Evolutionary conservation across 2,888 invertebrate species (phyloP).

Genomic region (Sympetrum striolatum): DNA sequence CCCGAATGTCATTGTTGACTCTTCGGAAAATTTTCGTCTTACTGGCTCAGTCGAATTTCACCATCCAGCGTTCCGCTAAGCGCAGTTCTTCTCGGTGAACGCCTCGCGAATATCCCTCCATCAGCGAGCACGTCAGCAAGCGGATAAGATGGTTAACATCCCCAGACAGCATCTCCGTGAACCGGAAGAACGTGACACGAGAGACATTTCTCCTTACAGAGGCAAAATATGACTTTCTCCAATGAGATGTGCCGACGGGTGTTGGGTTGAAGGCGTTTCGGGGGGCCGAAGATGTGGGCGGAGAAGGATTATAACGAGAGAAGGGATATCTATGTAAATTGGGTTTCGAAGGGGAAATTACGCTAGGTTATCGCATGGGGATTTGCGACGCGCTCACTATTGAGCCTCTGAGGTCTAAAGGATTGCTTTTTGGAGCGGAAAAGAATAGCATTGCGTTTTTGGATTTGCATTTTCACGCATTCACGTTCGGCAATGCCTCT

Average conservation of each 20-base stretch:
- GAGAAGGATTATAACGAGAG: constrained; percentile 20
- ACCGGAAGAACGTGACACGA: neutral
- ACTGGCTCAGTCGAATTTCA: too few species aligned
- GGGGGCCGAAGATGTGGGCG: neutral
- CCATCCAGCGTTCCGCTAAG: neutral
- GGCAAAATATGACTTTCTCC: constrained; percentile 26
- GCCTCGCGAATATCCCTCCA: neutral
- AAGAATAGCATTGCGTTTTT: constrained; percentile 46
- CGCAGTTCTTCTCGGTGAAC: neutral
- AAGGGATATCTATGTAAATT: constrained; percentile 40
- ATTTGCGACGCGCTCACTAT: neutral
- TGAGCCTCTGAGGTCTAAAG: constrained; percentile 2
- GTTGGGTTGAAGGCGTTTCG: neutral
- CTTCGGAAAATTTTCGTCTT: too few species aligned
- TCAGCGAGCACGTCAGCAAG: neutral
- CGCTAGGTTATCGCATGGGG: constrained; percentile 26
- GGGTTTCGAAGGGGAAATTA: constrained; percentile 40
- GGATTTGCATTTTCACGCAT: constrained; percentile 56
- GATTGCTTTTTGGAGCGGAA: constrained; percentile 32
- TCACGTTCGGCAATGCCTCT: constrained; percentile 47
- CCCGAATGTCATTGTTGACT: too few species aligned
- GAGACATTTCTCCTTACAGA: neutral
- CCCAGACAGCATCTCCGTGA: neutral
- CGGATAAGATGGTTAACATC: neutral
- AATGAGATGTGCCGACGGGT: neutral